These are phyloP conservation scores for Cetoscarus ocellatus DNA, from an alignment of 2,797 vertebrate species.

Conservation along the genomic window DNA sequence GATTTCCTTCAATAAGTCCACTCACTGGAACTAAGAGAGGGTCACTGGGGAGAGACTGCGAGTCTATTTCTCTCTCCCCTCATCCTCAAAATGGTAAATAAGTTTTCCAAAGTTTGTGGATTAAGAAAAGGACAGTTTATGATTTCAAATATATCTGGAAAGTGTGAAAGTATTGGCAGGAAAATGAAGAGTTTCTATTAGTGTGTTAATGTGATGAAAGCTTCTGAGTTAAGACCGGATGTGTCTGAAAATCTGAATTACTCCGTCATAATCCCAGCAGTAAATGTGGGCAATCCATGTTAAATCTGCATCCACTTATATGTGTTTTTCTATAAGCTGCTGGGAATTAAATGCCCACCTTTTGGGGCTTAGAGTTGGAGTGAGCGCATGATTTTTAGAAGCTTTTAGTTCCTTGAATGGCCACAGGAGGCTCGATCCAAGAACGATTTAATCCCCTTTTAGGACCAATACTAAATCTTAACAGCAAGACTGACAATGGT, in stretches of 20 bases:
- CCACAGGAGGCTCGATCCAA: too few relatives aligned
- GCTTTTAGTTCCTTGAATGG: too few relatives aligned
- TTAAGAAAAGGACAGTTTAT: constrained; percentile 3
- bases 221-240: not conserved
- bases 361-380: not conserved
- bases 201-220: not conserved
- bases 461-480: too few relatives aligned
- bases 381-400: not conserved
- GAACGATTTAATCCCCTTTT: too few relatives aligned
- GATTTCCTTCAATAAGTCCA: constrained; percentile 68
- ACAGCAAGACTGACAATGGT: too few relatives aligned
- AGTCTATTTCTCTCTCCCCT: not conserved
- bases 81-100: not conserved
- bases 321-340: not conserved
- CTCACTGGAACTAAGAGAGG: constrained; percentile 68
- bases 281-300: not conserved
- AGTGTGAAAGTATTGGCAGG: not conserved
- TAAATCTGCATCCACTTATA: not conserved
- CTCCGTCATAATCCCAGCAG: not conserved
- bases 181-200: not conserved
- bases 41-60: constrained; percentile 36
- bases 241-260: not conserved
- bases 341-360: not conserved
- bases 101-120: constrained; percentile 9
- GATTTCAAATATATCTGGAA: constrained; percentile 6